Conservation (phyloP, 2,797 vertebrate genomes). For the Sebastes jordani region DNA sequence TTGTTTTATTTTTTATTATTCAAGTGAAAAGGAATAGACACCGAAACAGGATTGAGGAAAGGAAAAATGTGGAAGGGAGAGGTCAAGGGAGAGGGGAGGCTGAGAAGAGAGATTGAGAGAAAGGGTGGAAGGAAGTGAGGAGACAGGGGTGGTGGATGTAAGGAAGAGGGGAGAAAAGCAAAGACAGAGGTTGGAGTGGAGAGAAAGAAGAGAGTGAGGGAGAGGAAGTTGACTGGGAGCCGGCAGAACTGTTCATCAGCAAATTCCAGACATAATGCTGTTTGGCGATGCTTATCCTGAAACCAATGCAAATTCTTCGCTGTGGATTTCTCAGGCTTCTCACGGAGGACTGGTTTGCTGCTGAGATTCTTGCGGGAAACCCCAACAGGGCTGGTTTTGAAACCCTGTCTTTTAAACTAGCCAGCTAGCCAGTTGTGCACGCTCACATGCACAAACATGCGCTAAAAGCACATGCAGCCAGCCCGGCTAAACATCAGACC, state of each 20-base stretch:
- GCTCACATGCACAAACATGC: no score
- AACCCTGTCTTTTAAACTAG: not conserved
- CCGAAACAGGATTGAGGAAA: not conserved
- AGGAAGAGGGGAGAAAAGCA: not conserved
- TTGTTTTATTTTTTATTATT: conserved; percentile 4
- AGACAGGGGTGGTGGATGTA: conserved; percentile 11
- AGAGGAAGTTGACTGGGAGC: not conserved
- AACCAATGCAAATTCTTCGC: conserved; percentile 15
- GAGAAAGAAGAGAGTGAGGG: not conserved
- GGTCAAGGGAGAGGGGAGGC: not conserved
- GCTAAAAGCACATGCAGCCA: no score
- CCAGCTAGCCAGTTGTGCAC: no score
- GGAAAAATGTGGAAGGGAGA: conserved; percentile 1
- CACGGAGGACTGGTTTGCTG: conserved; percentile 3
- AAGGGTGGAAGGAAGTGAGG: conserved; percentile 38
- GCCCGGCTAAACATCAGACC: no score
- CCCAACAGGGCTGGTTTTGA: not conserved
- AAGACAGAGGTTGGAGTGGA: not conserved
- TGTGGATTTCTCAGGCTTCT: conserved; percentile 13
- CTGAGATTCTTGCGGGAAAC: conserved; percentile 21
- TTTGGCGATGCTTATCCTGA: conserved; percentile 32
- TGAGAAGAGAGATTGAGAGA: not conserved
- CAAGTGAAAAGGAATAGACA: not conserved
- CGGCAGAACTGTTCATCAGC: conserved; percentile 22
- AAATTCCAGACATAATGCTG: conserved; percentile 46